phyloP scores from a whole-genome alignment of 1,140 invertebrate genomes.

The Oscheius sp. region DNA sequence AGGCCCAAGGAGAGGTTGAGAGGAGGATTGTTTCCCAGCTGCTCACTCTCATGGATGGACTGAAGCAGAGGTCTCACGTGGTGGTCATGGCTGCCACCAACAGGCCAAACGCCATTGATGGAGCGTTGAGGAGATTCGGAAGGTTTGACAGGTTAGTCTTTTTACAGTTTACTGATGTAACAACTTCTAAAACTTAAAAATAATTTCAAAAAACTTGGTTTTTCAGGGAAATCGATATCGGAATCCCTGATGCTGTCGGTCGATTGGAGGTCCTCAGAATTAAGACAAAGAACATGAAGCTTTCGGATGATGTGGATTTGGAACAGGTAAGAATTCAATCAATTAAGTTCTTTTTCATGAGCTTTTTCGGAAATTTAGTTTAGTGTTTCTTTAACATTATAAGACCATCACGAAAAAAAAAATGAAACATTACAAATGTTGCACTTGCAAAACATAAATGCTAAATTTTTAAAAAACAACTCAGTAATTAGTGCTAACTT shows the following conservation, averaged over 20 bases:
- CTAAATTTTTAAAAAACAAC: no score
- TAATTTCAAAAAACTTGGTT: not conserved
- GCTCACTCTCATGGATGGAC: slow-evolving; percentile 95
- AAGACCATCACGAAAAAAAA: no score
- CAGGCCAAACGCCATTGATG: slow-evolving; percentile 95
- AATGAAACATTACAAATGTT: no score
- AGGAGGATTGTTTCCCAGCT: slow-evolving; percentile 95
- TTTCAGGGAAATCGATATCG: slow-evolving; percentile 71
- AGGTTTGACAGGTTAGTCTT: slow-evolving; percentile 94
- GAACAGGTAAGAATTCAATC: slow-evolving; percentile 72
- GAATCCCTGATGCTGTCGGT: slow-evolving; percentile 96
- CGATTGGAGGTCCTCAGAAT: slow-evolving; percentile 94
- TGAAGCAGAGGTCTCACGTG: slow-evolving; percentile 96
- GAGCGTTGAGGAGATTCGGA: slow-evolving; percentile 90
- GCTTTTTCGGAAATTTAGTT: no score
- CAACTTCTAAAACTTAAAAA: not conserved
- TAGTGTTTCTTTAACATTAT: no score
- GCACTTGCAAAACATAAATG: no score
- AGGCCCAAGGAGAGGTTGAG: slow-evolving; percentile 97
- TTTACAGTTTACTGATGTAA: not conserved
- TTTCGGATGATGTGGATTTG: slow-evolving; percentile 93
- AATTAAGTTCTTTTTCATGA: no score
- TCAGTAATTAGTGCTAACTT: no score
- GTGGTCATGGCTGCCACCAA: slow-evolving; percentile 99
- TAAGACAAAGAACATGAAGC: slow-evolving; percentile 99